A percentile compares a stretch with the other conserved stretches of the same genome.
Conservation (phyloP, 53 echinoderm and acorn worm genomes). For the Paracentrotus lividus region DNA sequence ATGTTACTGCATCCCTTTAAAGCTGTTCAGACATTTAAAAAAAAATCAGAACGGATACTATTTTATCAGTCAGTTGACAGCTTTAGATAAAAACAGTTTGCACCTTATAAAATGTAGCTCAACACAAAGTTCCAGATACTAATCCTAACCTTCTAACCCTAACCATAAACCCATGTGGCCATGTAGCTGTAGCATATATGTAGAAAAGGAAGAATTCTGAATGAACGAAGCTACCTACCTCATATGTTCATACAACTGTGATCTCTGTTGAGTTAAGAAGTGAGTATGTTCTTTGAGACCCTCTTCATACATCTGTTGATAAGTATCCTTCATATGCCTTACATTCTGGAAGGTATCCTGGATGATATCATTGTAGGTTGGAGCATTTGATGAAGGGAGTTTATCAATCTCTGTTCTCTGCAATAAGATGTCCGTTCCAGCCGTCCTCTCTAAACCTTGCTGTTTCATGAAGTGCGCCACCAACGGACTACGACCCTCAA, state of each 20-base stretch:
- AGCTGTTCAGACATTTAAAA: no score
- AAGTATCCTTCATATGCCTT: slow-evolving; percentile 79
- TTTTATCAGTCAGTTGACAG: no score
- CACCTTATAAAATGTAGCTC: no score
- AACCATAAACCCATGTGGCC: background rate
- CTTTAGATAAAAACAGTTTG: no score
- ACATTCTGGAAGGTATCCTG: slow-evolving; percentile 92
- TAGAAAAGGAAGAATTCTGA: background rate
- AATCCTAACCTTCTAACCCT: no score
- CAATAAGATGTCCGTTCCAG: slow-evolving; percentile 86
- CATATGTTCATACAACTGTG: slow-evolving; percentile 87
- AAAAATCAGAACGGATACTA: no score
- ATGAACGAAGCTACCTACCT: slow-evolving; percentile 71
- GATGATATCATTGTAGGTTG: slow-evolving; percentile 94
- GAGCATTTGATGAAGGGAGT: slow-evolving; percentile 87
- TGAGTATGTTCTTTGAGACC: slow-evolving; percentile 85
- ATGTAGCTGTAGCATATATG: no score
- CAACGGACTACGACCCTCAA: slow-evolving; percentile 91
- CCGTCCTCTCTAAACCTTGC: slow-evolving; percentile 83
- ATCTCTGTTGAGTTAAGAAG: slow-evolving; percentile 87
- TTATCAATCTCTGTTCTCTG: slow-evolving; percentile 93
- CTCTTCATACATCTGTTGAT: slow-evolving; percentile 92
- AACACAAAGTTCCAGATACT: no score
- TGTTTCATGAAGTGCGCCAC: slow-evolving; percentile 93
- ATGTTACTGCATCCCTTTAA: no score